phyloP scores from a whole-genome alignment of 2,797 vertebrate genomes.

The Masticophis lateralis region DNA sequence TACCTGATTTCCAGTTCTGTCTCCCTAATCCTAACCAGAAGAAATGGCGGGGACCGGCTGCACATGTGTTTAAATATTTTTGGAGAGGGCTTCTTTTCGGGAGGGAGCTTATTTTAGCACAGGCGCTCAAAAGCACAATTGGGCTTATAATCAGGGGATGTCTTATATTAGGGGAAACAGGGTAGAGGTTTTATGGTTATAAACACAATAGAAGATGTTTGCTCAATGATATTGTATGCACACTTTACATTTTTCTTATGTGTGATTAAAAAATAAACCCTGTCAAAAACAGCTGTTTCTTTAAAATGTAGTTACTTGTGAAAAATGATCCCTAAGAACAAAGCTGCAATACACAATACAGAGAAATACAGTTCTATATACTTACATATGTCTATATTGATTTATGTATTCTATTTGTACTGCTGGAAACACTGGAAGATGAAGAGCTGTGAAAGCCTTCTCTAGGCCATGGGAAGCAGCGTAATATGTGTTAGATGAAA shows the following conservation, averaged over 20 bases:
- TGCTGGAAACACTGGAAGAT: not conserved
- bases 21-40: no score
- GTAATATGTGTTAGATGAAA: not conserved
- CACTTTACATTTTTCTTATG: not conserved
- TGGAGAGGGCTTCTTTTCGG: no score
- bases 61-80: no score
- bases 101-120: no score
- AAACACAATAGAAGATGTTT: not conserved
- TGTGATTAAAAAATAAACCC: not conserved
- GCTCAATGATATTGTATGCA: not conserved
- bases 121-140: no score
- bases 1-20: no score
- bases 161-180: no score
- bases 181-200: not conserved
- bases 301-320: not conserved
- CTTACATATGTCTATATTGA: not conserved
- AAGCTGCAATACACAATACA: not conserved
- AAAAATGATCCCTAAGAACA: not conserved
- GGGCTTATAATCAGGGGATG: no score
- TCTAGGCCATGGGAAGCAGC: not conserved
- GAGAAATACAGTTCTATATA: not conserved
- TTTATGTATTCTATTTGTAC: not conserved
- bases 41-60: no score
- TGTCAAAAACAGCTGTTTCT: not conserved
- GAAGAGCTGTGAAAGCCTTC: not conserved